Conservation (phyloP, 2,888 invertebrate species). For the Tenthredo scrophulariae region DNA sequence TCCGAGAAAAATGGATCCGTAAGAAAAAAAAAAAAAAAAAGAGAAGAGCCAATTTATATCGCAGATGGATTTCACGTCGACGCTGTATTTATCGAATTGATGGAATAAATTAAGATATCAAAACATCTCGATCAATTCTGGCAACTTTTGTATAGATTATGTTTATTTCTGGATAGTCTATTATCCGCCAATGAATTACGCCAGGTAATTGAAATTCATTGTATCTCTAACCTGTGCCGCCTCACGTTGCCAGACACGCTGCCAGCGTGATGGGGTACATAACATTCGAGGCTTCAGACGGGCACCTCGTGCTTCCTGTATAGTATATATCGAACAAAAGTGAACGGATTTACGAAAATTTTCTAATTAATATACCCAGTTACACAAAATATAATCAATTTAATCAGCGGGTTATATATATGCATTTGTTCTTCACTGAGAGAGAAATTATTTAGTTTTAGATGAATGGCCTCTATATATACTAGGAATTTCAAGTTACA, state of each 20-base stretch:
- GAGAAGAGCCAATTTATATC: neutral
- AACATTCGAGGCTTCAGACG: neutral
- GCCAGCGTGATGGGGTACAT: neutral
- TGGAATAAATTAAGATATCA: neutral
- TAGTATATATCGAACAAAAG: neutral
- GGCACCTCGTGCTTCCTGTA: neutral
- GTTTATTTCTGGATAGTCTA: conserved; percentile 1
- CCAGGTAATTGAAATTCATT: conserved; percentile 28
- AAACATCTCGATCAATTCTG: neutral
- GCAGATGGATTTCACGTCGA: neutral
- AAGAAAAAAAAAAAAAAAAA: neutral
- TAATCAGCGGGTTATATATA: neutral
- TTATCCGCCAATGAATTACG: neutral
- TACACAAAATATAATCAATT: neutral
- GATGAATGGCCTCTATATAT: neutral
- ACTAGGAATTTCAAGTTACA: no score
- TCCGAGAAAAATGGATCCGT: neutral
- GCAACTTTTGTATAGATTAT: neutral
- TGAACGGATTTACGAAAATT: neutral
- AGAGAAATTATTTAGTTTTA: neutral
- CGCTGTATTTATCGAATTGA: neutral
- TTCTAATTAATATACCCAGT: neutral
- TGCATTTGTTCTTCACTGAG: neutral
- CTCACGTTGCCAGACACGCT: conserved; percentile 21
- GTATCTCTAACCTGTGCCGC: neutral